phyloP scores from a whole-genome alignment of 2,888 invertebrate genomes.

The Biston stratarius region DNA sequence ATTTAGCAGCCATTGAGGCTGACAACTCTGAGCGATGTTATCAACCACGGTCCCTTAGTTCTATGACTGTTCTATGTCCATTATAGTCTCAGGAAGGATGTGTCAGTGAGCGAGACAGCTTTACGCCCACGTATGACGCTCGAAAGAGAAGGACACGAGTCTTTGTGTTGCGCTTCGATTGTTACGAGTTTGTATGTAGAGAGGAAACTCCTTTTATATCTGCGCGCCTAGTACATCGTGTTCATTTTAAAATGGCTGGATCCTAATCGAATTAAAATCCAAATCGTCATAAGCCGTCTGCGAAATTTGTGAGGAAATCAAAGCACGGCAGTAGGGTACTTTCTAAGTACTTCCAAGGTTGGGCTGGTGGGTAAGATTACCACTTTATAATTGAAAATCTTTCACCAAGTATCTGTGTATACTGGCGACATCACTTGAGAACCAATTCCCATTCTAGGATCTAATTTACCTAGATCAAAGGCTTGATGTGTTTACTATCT shows the following conservation, averaged over 20 bases:
- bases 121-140: constrained; percentile 70
- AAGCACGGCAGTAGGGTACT: too few relatives aligned
- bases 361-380: too few relatives aligned
- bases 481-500: too few relatives aligned
- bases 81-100: constrained; percentile 76
- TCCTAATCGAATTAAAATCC: constrained; percentile 16
- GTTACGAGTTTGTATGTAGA: constrained; percentile 77
- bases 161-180: constrained; percentile 78
- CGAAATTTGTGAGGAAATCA: neutral
- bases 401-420: too few relatives aligned
- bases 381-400: too few relatives aligned
- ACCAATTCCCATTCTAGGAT: too few relatives aligned
- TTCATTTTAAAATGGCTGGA: constrained; percentile 53
- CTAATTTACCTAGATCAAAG: too few relatives aligned
- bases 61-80: constrained; percentile 56
- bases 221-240: constrained; percentile 58
- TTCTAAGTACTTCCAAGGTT: too few relatives aligned
- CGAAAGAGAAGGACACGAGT: constrained; percentile 74
- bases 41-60: constrained; percentile 67
- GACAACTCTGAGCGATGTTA: constrained; percentile 69
- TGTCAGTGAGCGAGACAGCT: constrained; percentile 76
- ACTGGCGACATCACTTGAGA: too few relatives aligned
- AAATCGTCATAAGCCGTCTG: neutral
- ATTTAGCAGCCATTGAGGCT: constrained; percentile 65
- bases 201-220: constrained; percentile 71